Percentiles rank a stretch among this genome's conserved stretches.
These are phyloP conservation scores for Hemitrygon akajei DNA, from an alignment of 2,797 vertebrate species.

Conservation along the genomic window DNA sequence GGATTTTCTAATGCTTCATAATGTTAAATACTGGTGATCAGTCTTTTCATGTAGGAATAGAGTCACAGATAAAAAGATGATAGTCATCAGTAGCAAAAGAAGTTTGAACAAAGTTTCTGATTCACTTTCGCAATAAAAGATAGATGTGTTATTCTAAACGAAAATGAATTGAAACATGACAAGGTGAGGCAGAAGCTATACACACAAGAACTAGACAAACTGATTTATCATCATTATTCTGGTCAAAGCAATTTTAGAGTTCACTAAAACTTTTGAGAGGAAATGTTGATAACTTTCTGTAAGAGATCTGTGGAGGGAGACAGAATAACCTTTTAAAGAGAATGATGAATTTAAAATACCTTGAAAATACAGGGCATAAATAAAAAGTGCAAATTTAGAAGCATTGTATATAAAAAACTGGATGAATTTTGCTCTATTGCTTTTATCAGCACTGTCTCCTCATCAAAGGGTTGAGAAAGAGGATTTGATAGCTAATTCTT, in stretches of 20 bases:
- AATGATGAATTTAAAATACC: background rate
- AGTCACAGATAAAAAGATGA: background rate
- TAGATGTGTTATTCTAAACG: background rate
- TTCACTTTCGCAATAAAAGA: background rate
- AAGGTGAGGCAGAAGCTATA: slow-evolving; percentile 9
- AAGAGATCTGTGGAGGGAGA: background rate
- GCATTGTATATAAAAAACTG: background rate
- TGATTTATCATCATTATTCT: background rate
- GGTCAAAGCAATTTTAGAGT: background rate
- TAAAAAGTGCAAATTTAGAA: background rate
- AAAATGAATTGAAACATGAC: background rate
- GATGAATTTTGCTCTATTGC: background rate
- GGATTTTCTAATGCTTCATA: background rate
- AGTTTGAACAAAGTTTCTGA: slow-evolving; percentile 22
- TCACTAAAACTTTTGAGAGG: background rate
- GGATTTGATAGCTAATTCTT: background rate
- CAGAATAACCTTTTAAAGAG: background rate
- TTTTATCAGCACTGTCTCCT: background rate
- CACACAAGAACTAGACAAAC: background rate
- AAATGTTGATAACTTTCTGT: background rate
- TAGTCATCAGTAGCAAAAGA: background rate
- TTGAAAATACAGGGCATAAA: background rate
- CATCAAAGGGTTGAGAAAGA: background rate
- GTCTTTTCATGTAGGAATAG: background rate
- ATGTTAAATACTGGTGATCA: background rate